Evolutionary conservation across 2,888 invertebrate genomes (phyloP).

Genomic region (Meta bourneti): DNA sequence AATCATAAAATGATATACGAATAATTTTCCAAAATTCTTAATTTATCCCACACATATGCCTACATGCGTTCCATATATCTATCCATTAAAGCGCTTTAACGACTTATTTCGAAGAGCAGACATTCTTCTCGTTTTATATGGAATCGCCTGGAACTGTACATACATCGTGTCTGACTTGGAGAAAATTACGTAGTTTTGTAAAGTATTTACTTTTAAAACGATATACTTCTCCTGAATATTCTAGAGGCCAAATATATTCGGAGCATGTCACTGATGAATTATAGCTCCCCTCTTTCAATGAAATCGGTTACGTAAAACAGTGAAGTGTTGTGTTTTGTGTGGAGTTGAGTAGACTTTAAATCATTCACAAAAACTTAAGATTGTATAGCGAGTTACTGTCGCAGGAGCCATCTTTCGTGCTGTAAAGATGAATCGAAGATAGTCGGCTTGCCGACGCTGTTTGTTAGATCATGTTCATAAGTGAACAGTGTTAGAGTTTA

Average conservation of each 20-base stretch:
- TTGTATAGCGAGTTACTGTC: not conserved
- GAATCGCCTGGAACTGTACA: slow-evolving; percentile 38
- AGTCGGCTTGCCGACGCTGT: slow-evolving; percentile 65
- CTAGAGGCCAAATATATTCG: slow-evolving; percentile 31
- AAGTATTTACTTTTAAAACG: slow-evolving; percentile 42
- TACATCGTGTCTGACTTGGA: slow-evolving; percentile 38
- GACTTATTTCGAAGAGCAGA: not conserved
- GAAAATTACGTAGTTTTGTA: slow-evolving; percentile 42
- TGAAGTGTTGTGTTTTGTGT: no score
- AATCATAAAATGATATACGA: no score
- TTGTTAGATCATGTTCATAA: slow-evolving; percentile 74
- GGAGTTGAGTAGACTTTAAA: no score
- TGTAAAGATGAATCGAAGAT: slow-evolving; percentile 64
- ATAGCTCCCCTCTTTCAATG: slow-evolving; percentile 39
- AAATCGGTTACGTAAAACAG: not conserved
- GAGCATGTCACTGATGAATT: slow-evolving; percentile 4
- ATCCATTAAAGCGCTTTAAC: not conserved
- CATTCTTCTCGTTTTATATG: not conserved
- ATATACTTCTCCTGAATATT: slow-evolving; percentile 33
- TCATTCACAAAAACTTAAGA: not conserved
- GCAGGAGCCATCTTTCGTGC: slow-evolving; percentile 31
- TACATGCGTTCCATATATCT: no score
- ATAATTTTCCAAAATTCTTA: not conserved
- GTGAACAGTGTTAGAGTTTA: slow-evolving; percentile 76
- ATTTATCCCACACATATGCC: not conserved